Evolutionary conservation across 2,888 invertebrate genomes (phyloP), one percentile per base, ranked within the genome.

Genomic region (Oscheius sp.): DNA sequence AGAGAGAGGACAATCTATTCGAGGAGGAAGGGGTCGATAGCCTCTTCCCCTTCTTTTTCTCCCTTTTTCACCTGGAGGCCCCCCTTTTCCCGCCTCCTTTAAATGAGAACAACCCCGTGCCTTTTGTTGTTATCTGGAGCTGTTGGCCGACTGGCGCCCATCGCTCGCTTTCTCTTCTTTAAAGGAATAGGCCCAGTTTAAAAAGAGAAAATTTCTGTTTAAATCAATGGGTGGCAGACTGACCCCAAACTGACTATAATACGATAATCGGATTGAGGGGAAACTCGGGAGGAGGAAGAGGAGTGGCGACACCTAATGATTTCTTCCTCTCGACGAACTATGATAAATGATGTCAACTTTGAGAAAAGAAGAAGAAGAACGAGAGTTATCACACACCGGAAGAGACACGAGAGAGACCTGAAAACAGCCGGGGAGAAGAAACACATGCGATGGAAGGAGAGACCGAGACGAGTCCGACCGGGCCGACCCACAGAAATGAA

Each of bases 1-100:
- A 12, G 52, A 16, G 63, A 63, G 41, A 63, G 27, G 63, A 35
- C n/a, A 49, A 21, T 16, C 49, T 21, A 49, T 49, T 18, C 16
- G 21, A 49, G 49, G 35, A 35, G 35, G 23, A 25, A 53, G n/a
- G 21, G 27, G 58, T 58, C 58, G 29, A 29, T 16, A 12, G 23
- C 27, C 55, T 23, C 13, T 55, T 16, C 27, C 27, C 29, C 27
- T 35, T 58, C 49, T 49, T 21, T 49, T 13, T 49, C 49, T 49
- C 49, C 49, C 49, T 21, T 21, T 49, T 49, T 21, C 58, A 29
- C 58, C 58, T 27, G 58, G 25, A 12, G 53, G 25, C 35, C 3
- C 35, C n/a, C n/a, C n/a, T n/a, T n/a, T n/a, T 35, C 9, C 35
- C 35, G 5, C 35, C 9, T 3, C 35, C 35, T 35, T 35, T 35